Base-by-base conservation (phyloP, 2,888 invertebrate genomes). In the Allacma fusca region DNA sequence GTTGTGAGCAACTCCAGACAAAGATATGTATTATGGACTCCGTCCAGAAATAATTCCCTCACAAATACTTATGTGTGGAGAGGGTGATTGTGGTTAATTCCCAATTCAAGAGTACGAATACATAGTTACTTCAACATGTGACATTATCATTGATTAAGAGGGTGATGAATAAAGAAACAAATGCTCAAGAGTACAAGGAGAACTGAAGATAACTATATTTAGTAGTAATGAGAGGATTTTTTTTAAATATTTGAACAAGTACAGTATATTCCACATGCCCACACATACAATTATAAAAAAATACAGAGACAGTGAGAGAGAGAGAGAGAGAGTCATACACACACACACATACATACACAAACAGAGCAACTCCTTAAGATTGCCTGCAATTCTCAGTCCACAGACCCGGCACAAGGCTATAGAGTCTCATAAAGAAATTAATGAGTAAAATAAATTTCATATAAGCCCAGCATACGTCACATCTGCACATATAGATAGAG, bases 111-210 rank as follows among this genome's bases (percentile, higher is more conserved):
- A 12, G 50, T 50, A 9, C 9, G 34, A 7, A 9, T 34, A 34
- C 34, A 9, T 34, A 50, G 50, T 50, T 50, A 50, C 50, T 50
- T 50, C 2, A 50, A 50, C 24, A 65, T 74, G 73, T 23, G 43
- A 43, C 73, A 74, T 43, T 70, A 70, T 50, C 70, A 70, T 26
- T 70, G 70, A 70, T 70, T 70, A 70, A 70, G 70, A 70, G 70
- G 70, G 70, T 70, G 70, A 70, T 70, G 70, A 44, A 70, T 70
- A 70, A 70, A 70, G 24, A 50, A 69, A 28, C n/a, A 65, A 65
- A 26, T 28, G 29, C 16, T 28, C 43, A 69, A 24, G 23, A 5
- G 34, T n/a, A 5, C 21, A 24, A 19, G 26, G 43, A 50, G 28
- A 40, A n/a, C 13, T 29, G 23, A 28, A 44, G 57, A 21, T 26